A percentile compares a stretch with the other conserved stretches of the same genome.
These are phyloP conservation scores for Drosophila parabipectinata DNA, from an alignment of 1,140 invertebrate genomes.

Conservation along the genomic window DNA sequence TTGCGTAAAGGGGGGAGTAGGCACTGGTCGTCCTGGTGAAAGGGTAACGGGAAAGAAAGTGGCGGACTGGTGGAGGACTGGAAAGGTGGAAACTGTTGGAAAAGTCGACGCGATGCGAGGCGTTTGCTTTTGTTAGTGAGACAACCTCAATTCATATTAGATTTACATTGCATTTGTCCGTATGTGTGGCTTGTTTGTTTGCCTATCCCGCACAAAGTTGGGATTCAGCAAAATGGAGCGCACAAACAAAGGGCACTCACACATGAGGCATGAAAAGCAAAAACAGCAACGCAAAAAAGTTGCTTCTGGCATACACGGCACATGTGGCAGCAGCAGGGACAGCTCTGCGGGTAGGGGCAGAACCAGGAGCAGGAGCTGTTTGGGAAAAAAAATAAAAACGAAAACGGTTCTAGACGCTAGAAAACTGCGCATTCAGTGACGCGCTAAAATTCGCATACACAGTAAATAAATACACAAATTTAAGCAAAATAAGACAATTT, in stretches of 20 bases:
- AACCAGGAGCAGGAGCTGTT: not conserved
- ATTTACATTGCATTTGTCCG: conserved; percentile 63
- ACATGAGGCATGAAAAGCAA: conserved; percentile 56
- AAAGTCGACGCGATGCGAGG: conserved; percentile 57
- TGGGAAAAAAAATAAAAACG: conserved; percentile 36
- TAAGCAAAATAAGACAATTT: not conserved
- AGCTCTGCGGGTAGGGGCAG: not conserved
- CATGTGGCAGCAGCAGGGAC: not conserved
- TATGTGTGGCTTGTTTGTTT: conserved; percentile 67
- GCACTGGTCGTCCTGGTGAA: conserved; percentile 3
- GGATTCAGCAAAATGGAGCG: conserved; percentile 81
- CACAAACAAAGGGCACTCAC: conserved; percentile 74
- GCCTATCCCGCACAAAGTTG: conserved; percentile 65
- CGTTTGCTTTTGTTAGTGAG: conserved; percentile 80
- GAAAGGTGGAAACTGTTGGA: conserved; percentile 64
- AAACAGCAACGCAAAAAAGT: conserved; percentile 39
- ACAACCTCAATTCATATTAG: conserved; percentile 83
- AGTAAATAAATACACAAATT: conserved; percentile 11
- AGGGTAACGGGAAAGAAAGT: conserved; percentile 6
- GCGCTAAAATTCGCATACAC: conserved; percentile 71
- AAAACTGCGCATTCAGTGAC: conserved; percentile 77
- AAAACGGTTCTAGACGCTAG: conserved; percentile 51
- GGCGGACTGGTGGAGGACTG: not conserved
- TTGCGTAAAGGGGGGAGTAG: conserved; percentile 47
- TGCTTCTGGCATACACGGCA: conserved; percentile 43